phyloP scores from a whole-genome alignment of 2,113 vertebrate genomes.

The Siniperca chuatsi region DNA sequence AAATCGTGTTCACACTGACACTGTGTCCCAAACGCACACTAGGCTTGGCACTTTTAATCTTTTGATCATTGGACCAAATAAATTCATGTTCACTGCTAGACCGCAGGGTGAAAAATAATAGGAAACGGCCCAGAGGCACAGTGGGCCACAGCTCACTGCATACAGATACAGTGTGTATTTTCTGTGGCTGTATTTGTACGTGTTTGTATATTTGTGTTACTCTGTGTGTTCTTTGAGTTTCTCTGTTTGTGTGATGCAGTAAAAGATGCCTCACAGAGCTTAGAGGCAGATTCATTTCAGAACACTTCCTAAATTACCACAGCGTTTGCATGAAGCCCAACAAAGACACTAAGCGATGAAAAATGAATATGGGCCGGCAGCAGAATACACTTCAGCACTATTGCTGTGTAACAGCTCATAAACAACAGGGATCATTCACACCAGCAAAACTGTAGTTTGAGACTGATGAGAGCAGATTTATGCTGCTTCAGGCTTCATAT shows the following conservation, averaged over 20 bases:
- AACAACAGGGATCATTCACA: conserved; percentile 40
- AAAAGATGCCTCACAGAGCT: conserved; percentile 33
- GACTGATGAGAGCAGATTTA: conserved; percentile 42
- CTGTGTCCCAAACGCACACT: conserved; percentile 53
- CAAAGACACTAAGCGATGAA: conserved; percentile 39
- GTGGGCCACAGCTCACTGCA: conserved; percentile 29
- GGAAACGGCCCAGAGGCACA: conserved; percentile 49
- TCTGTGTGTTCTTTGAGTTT: not conserved
- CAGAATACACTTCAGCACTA: conserved; percentile 25
- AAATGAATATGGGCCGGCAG: conserved; percentile 36
- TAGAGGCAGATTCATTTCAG: conserved; percentile 51
- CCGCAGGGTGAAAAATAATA: conserved; percentile 63
- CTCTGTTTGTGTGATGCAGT: conserved; percentile 25
- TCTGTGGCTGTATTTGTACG: conserved; percentile 8
- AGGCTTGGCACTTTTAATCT: conserved; percentile 61
- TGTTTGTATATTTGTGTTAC: conserved; percentile 26
- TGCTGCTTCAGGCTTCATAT: conserved; percentile 8
- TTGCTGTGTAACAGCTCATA: conserved; percentile 24
- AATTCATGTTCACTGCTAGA: conserved; percentile 53
- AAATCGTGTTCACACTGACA: conserved; percentile 47
- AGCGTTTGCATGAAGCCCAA: conserved; percentile 34
- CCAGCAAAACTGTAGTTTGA: conserved; percentile 17
- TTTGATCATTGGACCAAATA: conserved; percentile 71
- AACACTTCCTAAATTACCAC: conserved; percentile 40
- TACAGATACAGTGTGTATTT: conserved; percentile 36